Evolutionary conservation across 2,888 invertebrate genomes (phyloP), one percentile per base, ranked within the genome.

Genomic region (Tuta absoluta): DNA sequence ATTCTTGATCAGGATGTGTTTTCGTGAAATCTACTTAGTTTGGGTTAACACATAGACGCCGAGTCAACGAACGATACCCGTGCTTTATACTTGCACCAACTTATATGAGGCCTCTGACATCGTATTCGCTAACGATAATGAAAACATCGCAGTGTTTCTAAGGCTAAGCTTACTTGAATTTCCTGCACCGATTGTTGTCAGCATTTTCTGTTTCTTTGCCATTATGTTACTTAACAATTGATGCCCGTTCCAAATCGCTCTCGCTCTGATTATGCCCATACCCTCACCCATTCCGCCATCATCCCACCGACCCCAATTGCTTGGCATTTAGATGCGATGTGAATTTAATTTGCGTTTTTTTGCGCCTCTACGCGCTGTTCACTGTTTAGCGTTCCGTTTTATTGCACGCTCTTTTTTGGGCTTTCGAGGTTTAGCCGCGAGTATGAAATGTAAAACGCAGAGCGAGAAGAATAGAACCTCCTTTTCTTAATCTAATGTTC

Each of bases 261-360:
- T 57, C 69, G 69, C 72, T 65, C 63, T 5, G 65, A 0, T 53
- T 7, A 38, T 33, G 49, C 14, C 63, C 66, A 41, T 60, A 19
- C 45, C 37, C 70, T 63, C 37, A 59, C 64, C 17, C 58, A 1
- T 12, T 8, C 33, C 10, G 10, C 4, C 4, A 33, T 33, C 33
- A 33, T 8, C 51, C 38, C 62, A 38, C 51, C 38, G 61, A 38
- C 72, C 73, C 70, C 68, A 68, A 75, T 75, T 69, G 72, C 64
- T 71, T 74, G 75, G 74, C 68, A 77, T 77, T 82, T 78, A 77
- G 79, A 80, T 80, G 74, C 76, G 72, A 82, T 79, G 77, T 71
- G 79, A 78, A 80, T 81, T 77, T 76, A 79, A 82, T 81, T 81
- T 73, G 71, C 75, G 75, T 81, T 84, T 81, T 84, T 81, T 80